Conservation (phyloP, 2,797 vertebrate genomes). For the Anguilla marmorata region DNA sequence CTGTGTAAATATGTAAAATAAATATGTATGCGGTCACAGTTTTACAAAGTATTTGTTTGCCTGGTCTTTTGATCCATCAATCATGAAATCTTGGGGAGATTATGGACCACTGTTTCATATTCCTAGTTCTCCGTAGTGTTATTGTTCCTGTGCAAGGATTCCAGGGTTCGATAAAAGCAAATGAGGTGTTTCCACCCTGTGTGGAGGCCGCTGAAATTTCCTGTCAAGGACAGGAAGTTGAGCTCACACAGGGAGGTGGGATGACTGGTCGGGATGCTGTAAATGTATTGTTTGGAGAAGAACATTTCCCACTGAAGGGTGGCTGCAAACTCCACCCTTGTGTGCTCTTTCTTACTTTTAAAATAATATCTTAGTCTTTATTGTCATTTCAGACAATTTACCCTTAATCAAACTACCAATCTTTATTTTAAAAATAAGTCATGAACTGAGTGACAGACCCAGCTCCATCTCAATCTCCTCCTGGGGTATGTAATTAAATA, state of each 20-base stretch:
- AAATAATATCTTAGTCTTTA: not conserved
- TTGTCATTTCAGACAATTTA: not conserved
- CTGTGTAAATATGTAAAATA: constrained; percentile 17
- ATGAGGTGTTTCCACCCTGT: not conserved
- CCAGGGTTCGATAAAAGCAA: constrained; percentile 15
- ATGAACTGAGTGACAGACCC: not conserved
- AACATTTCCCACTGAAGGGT: not conserved
- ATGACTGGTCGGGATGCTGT: not conserved
- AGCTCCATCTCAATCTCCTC: not conserved
- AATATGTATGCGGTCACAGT: constrained; percentile 7
- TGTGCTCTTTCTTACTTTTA: not conserved
- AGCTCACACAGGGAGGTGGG: not conserved
- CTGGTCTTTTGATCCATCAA: constrained; percentile 35
- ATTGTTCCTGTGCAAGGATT: constrained; percentile 29
- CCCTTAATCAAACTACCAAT: not conserved
- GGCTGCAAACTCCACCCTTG: not conserved
- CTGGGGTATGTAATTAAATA: not conserved
- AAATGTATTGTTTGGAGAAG: not conserved
- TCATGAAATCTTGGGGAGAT: constrained; percentile 7
- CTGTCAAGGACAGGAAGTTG: not conserved
- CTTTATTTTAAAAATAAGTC: not conserved
- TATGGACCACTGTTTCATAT: not conserved
- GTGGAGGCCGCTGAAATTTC: not conserved
- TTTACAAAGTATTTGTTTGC: constrained; percentile 24
- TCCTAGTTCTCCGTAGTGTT: constrained; percentile 32